Evolutionary conservation across 2,888 invertebrate species (phyloP).

Genomic region (Ligdia adustata): DNA sequence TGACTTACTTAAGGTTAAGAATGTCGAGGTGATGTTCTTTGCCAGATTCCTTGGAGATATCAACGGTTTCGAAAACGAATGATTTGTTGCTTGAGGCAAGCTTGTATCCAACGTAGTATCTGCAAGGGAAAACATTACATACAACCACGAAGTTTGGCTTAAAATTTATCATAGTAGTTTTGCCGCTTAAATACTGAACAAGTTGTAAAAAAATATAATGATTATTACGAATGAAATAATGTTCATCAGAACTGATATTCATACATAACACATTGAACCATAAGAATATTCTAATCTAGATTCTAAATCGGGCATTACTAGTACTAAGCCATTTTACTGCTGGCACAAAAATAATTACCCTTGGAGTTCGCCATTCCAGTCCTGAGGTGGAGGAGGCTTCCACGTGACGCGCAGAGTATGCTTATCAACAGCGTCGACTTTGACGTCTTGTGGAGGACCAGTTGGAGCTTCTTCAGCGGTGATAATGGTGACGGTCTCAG

Average conservation of each 20-base stretch:
- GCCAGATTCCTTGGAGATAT: constrained; percentile 95
- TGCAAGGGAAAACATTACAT: constrained; percentile 63
- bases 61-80: constrained; percentile 95
- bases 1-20: constrained; percentile 87
- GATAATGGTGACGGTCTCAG: constrained; percentile 96
- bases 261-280: no score
- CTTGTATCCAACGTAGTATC: constrained; percentile 96
- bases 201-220: no score
- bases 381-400: constrained; percentile 94
- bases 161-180: no score
- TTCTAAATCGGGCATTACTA: no score
- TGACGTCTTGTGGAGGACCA: constrained; percentile 92
- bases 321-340: no score
- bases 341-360: constrained; percentile 61
- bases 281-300: no score
- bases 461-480: constrained; percentile 97
- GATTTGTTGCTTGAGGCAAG: constrained; percentile 93
- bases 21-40: constrained; percentile 95
- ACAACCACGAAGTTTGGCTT: no score
- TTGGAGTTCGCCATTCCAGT: constrained; percentile 96
- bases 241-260: no score
- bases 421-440: constrained; percentile 94
- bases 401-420: constrained; percentile 94
- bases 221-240: no score
- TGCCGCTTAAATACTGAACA: no score